phyloP scores from a whole-genome alignment of 2,113 vertebrate species.

The Pollimyrus isidori region DNA sequence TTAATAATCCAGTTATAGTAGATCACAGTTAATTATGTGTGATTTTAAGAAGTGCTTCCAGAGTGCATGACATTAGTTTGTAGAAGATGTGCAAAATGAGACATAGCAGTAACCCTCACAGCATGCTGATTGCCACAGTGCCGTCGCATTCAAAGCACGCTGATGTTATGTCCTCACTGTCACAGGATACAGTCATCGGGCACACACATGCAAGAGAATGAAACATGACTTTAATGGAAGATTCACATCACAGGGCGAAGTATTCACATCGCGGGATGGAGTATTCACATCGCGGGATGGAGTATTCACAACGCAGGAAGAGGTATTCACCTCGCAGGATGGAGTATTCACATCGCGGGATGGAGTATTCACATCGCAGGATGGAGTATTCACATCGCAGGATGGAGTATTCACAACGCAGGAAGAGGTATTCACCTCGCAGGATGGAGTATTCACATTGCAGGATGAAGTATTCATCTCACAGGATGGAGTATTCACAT shows the following conservation, averaged over 20 bases:
- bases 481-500: background rate
- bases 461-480: background rate
- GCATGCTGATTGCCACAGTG: background rate
- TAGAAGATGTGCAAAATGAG: background rate
- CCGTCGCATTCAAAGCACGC: background rate
- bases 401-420: background rate
- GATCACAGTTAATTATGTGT: background rate
- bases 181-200: background rate
- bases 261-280: background rate
- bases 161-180: background rate
- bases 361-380: background rate
- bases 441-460: background rate
- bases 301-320: background rate
- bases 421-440: background rate
- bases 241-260: background rate
- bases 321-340: background rate
- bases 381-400: background rate
- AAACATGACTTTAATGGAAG: background rate
- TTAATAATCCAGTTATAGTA: background rate
- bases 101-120: background rate
- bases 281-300: background rate
- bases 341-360: background rate
- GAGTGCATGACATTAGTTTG: background rate
- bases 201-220: background rate
- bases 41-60: background rate